A percentile compares a stretch with the other conserved stretches of the same genome.
Conservation (phyloP, 2,888 invertebrate genomes). For the Charanyca ferruginea region DNA sequence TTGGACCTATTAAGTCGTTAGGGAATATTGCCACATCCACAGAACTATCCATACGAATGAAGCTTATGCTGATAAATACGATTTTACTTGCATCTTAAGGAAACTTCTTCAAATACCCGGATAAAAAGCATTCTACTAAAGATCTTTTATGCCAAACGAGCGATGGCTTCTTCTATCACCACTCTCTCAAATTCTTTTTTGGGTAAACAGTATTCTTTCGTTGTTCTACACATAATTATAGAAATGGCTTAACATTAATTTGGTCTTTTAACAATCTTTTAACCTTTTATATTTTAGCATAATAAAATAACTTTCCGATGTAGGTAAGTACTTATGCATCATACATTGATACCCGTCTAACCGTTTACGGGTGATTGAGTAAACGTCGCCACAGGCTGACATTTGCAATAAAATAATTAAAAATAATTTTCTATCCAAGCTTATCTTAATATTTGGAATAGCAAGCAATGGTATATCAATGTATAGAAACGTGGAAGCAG, state of each 20-base stretch:
- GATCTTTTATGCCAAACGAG: not conserved
- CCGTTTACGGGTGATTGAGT: not conserved
- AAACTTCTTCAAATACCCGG: not conserved
- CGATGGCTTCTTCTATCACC: too few relatives aligned
- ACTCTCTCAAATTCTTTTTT: not conserved
- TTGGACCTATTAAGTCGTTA: too few relatives aligned
- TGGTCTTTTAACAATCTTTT: not conserved
- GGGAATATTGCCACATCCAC: too few relatives aligned
- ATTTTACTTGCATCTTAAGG: not conserved
- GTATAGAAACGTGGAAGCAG: conserved; percentile 21
- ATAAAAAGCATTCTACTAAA: too few relatives aligned
- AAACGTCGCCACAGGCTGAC: not conserved
- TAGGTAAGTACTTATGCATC: too few relatives aligned
- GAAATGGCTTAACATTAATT: not conserved
- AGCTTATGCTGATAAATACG: too few relatives aligned
- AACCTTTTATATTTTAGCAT: not conserved
- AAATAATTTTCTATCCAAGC: not conserved
- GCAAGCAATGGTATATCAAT: not conserved
- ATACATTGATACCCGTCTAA: not conserved
- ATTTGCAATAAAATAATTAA: not conserved
- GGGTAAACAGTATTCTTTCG: not conserved
- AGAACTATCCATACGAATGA: too few relatives aligned
- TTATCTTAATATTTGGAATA: conserved; percentile 12
- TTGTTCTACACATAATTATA: not conserved
- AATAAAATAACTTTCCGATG: too few relatives aligned